Base-by-base conservation (phyloP, 1,140 invertebrate genomes). In the Lutraria rhynchaena region DNA sequence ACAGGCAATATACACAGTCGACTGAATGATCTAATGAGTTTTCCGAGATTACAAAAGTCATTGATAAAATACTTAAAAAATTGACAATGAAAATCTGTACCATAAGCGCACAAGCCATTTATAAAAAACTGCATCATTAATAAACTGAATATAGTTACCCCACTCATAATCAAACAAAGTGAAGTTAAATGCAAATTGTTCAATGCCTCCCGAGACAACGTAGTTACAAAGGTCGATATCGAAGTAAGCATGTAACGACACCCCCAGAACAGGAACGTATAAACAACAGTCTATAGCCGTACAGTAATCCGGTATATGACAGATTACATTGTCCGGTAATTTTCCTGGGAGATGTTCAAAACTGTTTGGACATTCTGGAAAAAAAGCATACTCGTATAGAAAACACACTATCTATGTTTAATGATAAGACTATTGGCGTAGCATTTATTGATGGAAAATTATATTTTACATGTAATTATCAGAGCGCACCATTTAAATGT, bases 261-360 rank as follows among this genome's bases (percentile, higher is more conserved):
- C 24, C 15, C 82, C 53, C 1, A 85, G 37, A 27, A 80, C 31
- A 4, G 41, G 24, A 17, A 85, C 74, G 3, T 81, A 75, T 17
- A 83, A 15, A 84, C 86, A 87, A 74, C 86, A 87, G 15, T 60
- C 60, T 5, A 87, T 83, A 19, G 82, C 86, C 7, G 86, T 85
- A 69, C 86, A 87, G 37, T 76, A 85, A 22, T 80, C 65, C 3
- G 67, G 75, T 13, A 86, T 74, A 51, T 85, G 82, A 41, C 87
- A 89, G 31, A 69, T 31, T n/a, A 74, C 35, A 7, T 65, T 51
- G 13, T 71, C 41, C 3, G 49, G 46, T 4, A 83, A 73, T 5
- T 84, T 76, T n/a, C 37, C 37, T 41, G 86, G 82, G 27, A 85
- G 60, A 41, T 70, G 71, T 29, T 57, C 57, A 33, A 84, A 83